A percentile compares a stretch with the other conserved stretches of the same genome.
Evolutionary conservation across 2,113 vertebrate genomes (phyloP).

Genomic region (Australoheros scitulus): DNA sequence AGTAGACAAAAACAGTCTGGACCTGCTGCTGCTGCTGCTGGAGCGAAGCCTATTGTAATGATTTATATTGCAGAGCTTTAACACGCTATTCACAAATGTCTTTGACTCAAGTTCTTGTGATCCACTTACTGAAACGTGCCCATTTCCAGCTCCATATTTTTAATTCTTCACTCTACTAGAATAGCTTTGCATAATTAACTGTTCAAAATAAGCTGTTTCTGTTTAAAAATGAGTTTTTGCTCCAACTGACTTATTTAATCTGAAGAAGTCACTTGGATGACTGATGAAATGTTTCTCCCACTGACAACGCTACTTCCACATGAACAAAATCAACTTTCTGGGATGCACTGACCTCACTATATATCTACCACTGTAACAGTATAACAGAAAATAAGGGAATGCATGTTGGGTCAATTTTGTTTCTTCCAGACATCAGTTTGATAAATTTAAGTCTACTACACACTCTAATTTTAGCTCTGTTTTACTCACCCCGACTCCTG

Average conservation of each 20-base stretch:
- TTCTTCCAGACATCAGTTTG: not conserved
- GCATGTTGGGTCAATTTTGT: not conserved
- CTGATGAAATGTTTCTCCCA: too few species aligned
- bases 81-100: not conserved
- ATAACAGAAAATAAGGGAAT: not conserved
- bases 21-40: constrained; percentile 20
- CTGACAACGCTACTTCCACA: too few species aligned
- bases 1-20: not conserved
- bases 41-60: constrained; percentile 23
- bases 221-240: not conserved
- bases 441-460: not conserved
- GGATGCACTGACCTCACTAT: too few species aligned
- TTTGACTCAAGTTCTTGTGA: not conserved
- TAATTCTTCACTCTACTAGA: not conserved
- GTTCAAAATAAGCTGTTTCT: not conserved
- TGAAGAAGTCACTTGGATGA: not conserved
- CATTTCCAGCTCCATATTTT: not conserved
- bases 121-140: not conserved
- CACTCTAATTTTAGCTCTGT: not conserved
- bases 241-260: not conserved
- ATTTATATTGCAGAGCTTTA: not conserved
- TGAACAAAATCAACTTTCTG: too few species aligned
- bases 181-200: not conserved
- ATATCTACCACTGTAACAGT: not conserved
- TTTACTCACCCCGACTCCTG: not conserved